A percentile compares a stretch with the other conserved stretches of the same genome.
Conservation (phyloP, 2,888 invertebrate species). For the Flexamia atlantica region DNA sequence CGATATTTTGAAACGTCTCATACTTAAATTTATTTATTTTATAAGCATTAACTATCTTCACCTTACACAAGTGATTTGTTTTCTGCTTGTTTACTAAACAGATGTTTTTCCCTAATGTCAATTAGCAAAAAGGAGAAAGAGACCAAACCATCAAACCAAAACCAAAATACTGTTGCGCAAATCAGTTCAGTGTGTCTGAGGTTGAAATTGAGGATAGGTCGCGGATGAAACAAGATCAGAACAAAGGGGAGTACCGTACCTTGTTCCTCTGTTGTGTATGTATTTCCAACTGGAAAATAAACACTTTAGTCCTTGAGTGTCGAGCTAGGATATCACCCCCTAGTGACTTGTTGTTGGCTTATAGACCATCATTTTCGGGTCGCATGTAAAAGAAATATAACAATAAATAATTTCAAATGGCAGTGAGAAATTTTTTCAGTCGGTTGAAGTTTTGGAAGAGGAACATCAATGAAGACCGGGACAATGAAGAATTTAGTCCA, state of each 20-base stretch:
- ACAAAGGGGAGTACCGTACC: background rate
- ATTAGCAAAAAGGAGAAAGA: background rate
- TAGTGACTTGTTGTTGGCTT: too few relatives aligned
- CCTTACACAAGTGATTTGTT: too few relatives aligned
- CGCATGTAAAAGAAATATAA: background rate
- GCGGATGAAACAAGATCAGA: background rate
- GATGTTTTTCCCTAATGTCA: slow-evolving; percentile 17
- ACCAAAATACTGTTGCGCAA: slow-evolving; percentile 56
- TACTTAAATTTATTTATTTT: too few relatives aligned
- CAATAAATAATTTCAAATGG: slow-evolving; percentile 13
- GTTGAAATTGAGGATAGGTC: background rate
- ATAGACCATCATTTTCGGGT: background rate
- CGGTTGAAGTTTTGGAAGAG: slow-evolving; percentile 61
- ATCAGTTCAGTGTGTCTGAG: background rate
- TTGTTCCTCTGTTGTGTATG: background rate
- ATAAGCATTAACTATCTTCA: too few relatives aligned
- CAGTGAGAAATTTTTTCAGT: slow-evolving; percentile 38
- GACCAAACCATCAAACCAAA: background rate
- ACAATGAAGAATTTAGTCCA: background rate
- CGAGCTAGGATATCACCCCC: too few relatives aligned
- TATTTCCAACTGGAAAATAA: too few relatives aligned
- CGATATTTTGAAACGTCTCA: too few relatives aligned
- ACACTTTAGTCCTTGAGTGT: too few relatives aligned
- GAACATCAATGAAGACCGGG: background rate
- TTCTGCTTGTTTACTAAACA: background rate